Conservation (phyloP, 2,113 vertebrate species). For the Sturnira hondurensis region DNA sequence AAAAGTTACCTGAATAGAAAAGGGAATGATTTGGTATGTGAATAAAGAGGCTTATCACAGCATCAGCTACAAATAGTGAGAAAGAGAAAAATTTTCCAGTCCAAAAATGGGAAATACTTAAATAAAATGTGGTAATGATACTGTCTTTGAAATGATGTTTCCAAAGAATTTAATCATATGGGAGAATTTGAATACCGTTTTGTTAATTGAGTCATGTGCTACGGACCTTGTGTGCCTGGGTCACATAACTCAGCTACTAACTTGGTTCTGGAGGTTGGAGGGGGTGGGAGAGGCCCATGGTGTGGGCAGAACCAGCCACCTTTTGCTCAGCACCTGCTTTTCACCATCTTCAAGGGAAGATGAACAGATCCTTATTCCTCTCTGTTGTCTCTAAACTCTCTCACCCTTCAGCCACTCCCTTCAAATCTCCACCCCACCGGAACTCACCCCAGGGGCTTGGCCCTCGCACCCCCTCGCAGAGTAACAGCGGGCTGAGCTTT, state of each 20-base stretch:
- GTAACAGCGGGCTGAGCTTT: neutral
- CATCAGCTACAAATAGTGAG: neutral
- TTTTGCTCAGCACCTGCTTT: neutral
- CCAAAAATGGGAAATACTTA: slow-evolving; percentile 37
- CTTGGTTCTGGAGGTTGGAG: neutral
- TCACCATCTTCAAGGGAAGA: neutral
- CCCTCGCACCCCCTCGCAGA: too few relatives aligned
- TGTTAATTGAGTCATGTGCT: neutral
- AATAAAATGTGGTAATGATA: neutral
- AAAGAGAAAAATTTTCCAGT: slow-evolving; percentile 33
- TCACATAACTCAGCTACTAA: neutral
- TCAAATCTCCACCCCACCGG: neutral
- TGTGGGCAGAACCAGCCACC: too few relatives aligned
- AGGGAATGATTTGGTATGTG: neutral
- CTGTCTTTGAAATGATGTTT: slow-evolving; percentile 35
- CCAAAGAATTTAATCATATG: neutral
- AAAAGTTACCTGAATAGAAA: neutral
- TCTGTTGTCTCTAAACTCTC: neutral
- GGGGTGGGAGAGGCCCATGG: neutral
- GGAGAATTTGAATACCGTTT: neutral
- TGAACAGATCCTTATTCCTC: neutral
- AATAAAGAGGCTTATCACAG: slow-evolving; percentile 28
- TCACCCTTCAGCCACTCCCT: neutral
- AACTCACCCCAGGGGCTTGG: too few relatives aligned
- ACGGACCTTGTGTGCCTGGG: neutral